Evolutionary conservation across 1,140 invertebrate species (phyloP), one percentile per base, ranked within the genome.

Genomic region (Linepithema humile): DNA sequence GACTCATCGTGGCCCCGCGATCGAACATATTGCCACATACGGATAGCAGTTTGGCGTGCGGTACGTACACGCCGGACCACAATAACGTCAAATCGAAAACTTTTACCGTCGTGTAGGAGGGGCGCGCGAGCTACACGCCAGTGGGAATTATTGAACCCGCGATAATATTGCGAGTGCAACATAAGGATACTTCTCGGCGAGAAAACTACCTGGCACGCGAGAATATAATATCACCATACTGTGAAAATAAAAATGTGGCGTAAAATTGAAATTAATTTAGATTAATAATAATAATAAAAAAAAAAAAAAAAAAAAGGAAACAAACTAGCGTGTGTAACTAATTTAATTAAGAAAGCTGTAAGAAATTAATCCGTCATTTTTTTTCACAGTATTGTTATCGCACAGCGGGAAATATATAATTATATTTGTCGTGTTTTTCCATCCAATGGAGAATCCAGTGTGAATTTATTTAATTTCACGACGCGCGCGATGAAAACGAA

Each of bases 391-490:
- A 17, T 67, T 38, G 35, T 26, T 6, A 65, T 17, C 10, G 17
- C 35, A 64, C 35, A 15, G 6, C 23, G 7, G 29, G 35, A 70
- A 12, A 69, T 38, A 38, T 38, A 67, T 69, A 72, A 87, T 85
- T 53, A 72, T 74, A 70, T 85, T 75, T 80, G 72, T 59, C 60
- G 40, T 45, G 17, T 85, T 77, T 82, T 74, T 80, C 62, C 38
- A 32, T 74, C 38, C n/a, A 70, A 59, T 26, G 59, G 73, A 50
- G 38, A 83, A 69, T 67, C 75, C 38, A 43, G 50, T 77, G 53
- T 78, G 72, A 72, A 88, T 88, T 88, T 78, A 88, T 88, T 88
- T 88, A 87, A 88, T 88, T 88, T 88, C 20, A 65, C 43, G 65
- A 62, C 65, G 73, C n/a, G 55, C 40, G 43, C 43, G 43, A 29